These are phyloP conservation scores for Callaeas wilsoni DNA, from an alignment of 2,113 vertebrate species.

Conservation along the genomic window DNA sequence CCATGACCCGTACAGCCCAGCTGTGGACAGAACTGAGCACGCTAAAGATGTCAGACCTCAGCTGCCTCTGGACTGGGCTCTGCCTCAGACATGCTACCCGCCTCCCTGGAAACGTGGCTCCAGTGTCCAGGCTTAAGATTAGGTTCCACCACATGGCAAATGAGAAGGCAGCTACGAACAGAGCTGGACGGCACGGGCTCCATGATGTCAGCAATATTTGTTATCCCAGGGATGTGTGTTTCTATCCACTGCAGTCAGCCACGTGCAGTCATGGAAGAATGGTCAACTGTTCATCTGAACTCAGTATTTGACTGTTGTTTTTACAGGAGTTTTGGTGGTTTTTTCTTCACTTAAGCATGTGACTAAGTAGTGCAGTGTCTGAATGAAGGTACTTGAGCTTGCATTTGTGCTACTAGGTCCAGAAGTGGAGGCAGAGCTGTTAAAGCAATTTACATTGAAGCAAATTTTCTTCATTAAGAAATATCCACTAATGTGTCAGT, in stretches of 20 bases:
- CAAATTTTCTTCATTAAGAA: neutral
- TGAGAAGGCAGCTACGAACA: neutral
- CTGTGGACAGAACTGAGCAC: neutral
- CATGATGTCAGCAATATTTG: neutral
- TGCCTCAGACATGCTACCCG: neutral
- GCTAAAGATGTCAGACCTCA: neutral
- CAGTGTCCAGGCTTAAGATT: neutral
- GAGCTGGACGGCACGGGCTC: neutral
- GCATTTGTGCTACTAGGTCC: neutral
- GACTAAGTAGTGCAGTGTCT: neutral
- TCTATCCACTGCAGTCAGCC: neutral
- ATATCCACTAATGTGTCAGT: neutral
- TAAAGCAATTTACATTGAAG: neutral
- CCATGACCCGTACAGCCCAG: neutral
- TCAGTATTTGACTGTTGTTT: neutral
- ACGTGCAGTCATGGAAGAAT: neutral
- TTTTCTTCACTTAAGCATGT: neutral
- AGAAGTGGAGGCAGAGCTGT: neutral
- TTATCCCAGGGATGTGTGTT: neutral
- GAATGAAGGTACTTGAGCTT: neutral
- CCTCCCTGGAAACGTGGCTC: neutral
- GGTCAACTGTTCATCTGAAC: neutral
- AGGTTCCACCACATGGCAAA: neutral
- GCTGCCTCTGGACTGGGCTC: neutral
- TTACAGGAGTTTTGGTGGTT: neutral